Conservation (phyloP, 2,888 invertebrate species). For the Rhodophaea formosa region DNA sequence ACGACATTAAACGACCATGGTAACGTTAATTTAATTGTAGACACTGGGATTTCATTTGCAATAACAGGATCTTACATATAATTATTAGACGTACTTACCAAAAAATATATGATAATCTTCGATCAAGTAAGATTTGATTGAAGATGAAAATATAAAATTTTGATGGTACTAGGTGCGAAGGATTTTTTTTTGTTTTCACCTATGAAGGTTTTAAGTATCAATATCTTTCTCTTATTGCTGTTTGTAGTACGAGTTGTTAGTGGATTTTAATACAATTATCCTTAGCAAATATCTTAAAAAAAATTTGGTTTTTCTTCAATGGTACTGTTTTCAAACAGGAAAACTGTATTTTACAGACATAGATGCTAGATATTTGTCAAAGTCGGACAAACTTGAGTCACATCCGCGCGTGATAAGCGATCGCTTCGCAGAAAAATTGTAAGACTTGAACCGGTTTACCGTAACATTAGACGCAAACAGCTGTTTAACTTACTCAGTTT, state of each 20-base stretch:
- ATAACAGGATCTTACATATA: neutral
- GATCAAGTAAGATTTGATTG: too few species aligned
- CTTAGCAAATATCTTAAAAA: too few species aligned
- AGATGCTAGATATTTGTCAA: constrained; percentile 5
- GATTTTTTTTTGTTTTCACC: too few species aligned
- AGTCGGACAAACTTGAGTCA: constrained; percentile 39
- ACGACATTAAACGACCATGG: neutral
- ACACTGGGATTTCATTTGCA: neutral
- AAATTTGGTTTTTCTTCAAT: too few species aligned
- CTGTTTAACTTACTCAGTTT: constrained; percentile 22
- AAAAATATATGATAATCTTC: too few species aligned
- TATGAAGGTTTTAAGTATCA: too few species aligned
- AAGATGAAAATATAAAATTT: too few species aligned
- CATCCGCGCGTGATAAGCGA: constrained; percentile 45
- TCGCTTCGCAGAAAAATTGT: constrained; percentile 47
- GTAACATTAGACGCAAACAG: neutral
- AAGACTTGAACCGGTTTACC: constrained; percentile 31
- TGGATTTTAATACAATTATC: too few species aligned
- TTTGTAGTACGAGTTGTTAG: too few species aligned
- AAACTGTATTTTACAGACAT: constrained; percentile 1
- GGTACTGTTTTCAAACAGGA: neutral
- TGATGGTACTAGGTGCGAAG: too few species aligned
- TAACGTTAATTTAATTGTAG: neutral
- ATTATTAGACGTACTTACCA: too few species aligned
- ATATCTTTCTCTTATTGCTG: too few species aligned